A percentile compares a stretch with the other conserved stretches of the same genome.
Conservation (phyloP, 1,140 invertebrate genomes). For the Leptopilina clavipes region DNA sequence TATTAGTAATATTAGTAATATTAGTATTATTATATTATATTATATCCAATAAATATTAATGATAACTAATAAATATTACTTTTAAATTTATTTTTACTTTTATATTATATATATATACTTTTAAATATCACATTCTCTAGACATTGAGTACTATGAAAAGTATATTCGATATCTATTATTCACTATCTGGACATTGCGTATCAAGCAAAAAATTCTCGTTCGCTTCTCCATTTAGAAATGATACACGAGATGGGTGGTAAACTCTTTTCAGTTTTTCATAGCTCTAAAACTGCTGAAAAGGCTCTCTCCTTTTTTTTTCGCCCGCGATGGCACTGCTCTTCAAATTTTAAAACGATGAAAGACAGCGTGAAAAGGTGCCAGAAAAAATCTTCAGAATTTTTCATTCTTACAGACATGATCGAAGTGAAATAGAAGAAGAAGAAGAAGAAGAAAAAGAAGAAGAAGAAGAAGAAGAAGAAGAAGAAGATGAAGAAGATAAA, state of each 20-base stretch:
- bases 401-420: neutral
- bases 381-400: constrained; percentile 11
- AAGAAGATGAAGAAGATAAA: too few species aligned
- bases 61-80: too few species aligned
- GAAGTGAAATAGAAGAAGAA: too few species aligned
- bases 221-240: constrained; percentile 4
- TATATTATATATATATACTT: too few species aligned
- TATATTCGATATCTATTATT: constrained; percentile 30
- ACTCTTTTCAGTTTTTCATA: constrained; percentile 32
- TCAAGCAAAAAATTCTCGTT: constrained; percentile 22
- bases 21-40: too few species aligned
- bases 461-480: too few species aligned
- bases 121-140: neutral
- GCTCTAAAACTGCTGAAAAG: constrained; percentile 33
- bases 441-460: too few species aligned
- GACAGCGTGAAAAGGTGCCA: constrained; percentile 7
- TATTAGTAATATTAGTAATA: too few species aligned
- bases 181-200: constrained; percentile 27
- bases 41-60: too few species aligned
- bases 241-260: constrained; percentile 31
- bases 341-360: constrained; percentile 26
- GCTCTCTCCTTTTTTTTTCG: neutral
- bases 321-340: constrained; percentile 12
- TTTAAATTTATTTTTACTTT: too few species aligned
- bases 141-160: neutral